A percentile compares a stretch with the other conserved stretches of the same genome.
These are phyloP conservation scores for Carapus acus DNA, from an alignment of 2,797 vertebrate genomes.

Conservation along the genomic window DNA sequence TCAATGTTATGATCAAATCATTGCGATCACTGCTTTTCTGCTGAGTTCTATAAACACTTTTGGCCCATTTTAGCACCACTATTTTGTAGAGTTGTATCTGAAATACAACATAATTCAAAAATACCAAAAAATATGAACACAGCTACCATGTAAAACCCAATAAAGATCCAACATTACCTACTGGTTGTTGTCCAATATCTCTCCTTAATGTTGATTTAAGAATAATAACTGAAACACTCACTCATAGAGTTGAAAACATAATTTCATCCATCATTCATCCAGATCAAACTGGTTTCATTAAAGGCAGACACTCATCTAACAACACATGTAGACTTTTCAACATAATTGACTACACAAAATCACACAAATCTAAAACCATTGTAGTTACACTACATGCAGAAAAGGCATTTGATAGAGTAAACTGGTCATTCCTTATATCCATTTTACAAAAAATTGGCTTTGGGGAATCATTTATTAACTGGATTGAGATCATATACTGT, in stretches of 20 bases:
- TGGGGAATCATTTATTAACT: not conserved
- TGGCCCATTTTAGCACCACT: no score
- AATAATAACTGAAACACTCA: not conserved
- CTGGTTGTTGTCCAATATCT: not conserved
- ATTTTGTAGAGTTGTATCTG: no score
- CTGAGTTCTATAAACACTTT: no score
- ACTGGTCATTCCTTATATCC: not conserved
- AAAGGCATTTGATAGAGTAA: no score
- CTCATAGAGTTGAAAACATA: not conserved
- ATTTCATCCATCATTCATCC: not conserved
- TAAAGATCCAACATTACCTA: not conserved
- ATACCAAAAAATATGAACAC: no score
- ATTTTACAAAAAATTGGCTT: not conserved
- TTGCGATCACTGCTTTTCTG: no score
- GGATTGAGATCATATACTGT: not conserved
- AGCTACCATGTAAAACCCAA: not conserved
- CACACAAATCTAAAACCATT: not conserved
- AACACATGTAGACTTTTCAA: not conserved
- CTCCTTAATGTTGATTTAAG: not conserved
- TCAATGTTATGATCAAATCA: no score
- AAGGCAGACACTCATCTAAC: not conserved
- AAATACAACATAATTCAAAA: no score
- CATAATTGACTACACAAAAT: not conserved
- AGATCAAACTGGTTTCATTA: conserved; percentile 3
- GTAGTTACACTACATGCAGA: not conserved